Evolutionary conservation across 2,888 invertebrate genomes (phyloP).

Genomic region (Athripsodes cinereus): DNA sequence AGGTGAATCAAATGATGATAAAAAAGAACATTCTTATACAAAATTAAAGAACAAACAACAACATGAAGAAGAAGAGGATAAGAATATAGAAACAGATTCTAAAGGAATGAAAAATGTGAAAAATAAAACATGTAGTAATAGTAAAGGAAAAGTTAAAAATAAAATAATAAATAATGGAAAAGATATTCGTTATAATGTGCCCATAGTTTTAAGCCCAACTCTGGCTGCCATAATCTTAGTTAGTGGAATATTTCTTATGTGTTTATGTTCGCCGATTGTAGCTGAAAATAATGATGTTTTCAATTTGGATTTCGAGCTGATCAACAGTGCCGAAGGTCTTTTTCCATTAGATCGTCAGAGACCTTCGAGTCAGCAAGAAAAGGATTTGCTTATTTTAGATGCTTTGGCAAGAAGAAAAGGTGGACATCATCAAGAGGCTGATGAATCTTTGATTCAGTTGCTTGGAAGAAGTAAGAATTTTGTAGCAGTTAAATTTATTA

Average conservation of each 20-base stretch:
- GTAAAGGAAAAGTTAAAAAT: too few species aligned
- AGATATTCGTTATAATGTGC: not conserved
- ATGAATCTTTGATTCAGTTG: constrained; percentile 75
- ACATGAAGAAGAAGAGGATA: too few species aligned
- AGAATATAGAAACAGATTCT: too few species aligned
- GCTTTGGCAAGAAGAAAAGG: constrained; percentile 63
- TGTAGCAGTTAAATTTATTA: too few species aligned
- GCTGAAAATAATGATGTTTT: constrained; percentile 21
- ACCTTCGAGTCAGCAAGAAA: constrained; percentile 62
- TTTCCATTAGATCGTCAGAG: constrained; percentile 41
- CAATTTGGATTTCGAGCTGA: constrained; percentile 17
- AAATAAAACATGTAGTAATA: too few species aligned
- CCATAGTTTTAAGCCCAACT: not conserved
- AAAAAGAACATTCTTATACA: too few species aligned
- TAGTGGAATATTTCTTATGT: constrained; percentile 2
- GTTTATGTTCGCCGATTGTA: not conserved
- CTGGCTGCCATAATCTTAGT: constrained; percentile 5
- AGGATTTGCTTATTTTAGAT: constrained; percentile 67
- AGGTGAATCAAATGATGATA: too few species aligned
- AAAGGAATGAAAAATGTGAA: too few species aligned
- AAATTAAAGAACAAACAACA: too few species aligned
- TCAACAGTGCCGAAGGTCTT: constrained; percentile 29
- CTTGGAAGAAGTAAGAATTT: constrained; percentile 75
- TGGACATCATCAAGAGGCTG: constrained; percentile 50
- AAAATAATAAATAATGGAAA: too few species aligned